Evolutionary conservation across 2,888 invertebrate species (phyloP).

Genomic region (Phyto melanocephala): DNA sequence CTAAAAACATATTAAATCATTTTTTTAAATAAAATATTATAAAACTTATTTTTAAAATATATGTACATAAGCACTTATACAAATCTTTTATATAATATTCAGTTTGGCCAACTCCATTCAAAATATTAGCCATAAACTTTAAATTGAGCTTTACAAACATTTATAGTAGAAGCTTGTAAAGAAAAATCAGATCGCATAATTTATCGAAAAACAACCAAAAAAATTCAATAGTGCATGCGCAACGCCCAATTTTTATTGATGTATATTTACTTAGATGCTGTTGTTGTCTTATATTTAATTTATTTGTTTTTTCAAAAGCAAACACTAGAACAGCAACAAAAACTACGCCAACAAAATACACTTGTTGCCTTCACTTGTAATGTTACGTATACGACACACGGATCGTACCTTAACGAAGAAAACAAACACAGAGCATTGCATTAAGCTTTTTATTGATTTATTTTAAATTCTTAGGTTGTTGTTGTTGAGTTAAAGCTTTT

Average conservation of each 20-base stretch:
- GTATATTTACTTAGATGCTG: neutral
- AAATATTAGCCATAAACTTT: conserved; percentile 19
- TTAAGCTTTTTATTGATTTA: conserved; percentile 17
- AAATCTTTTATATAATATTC: no score
- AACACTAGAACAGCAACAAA: conserved; percentile 10
- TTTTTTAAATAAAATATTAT: no score
- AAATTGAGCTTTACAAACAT: conserved; percentile 19
- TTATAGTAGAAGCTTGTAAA: conserved; percentile 22
- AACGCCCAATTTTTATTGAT: conserved; percentile 70
- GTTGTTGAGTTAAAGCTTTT: neutral
- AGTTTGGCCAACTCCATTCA: conserved; percentile 19
- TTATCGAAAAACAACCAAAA: conserved; percentile 10
- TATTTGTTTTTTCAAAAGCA: conserved; percentile 23
- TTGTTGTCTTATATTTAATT: conserved; percentile 15
- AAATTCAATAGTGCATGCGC: conserved; percentile 71
- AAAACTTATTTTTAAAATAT: no score
- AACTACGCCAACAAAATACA: conserved; percentile 3
- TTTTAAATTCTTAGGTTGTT: conserved; percentile 27
- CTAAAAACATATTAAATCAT: no score
- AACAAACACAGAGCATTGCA: neutral
- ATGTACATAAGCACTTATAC: no score
- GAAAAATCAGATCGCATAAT: conserved; percentile 52
- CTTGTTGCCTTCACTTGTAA: conserved; percentile 44
- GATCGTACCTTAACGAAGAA: conserved; percentile 2
- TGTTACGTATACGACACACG: conserved; percentile 58